A percentile compares a stretch with the other conserved stretches of the same genome.
phyloP scores from a whole-genome alignment of 2,113 vertebrate species.

The Rhinogobius similis region DNA sequence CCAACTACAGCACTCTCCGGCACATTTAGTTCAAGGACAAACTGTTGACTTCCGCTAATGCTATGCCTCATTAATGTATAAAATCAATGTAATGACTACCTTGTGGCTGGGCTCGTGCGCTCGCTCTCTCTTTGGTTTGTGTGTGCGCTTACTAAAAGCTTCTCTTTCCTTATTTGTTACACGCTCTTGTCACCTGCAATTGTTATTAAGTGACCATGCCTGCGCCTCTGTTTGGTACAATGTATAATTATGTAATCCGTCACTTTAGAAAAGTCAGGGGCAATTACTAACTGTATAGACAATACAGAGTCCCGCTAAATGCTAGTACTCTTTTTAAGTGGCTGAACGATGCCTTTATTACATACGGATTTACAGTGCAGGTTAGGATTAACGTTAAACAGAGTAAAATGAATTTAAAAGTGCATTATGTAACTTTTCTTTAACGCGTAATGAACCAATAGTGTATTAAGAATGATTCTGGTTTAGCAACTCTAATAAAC shows the following conservation, averaged over 20 bases:
- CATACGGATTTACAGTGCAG: background rate
- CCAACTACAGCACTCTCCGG: background rate
- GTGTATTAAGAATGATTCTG: no score
- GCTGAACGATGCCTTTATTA: slow-evolving; percentile 25
- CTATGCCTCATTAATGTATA: slow-evolving; percentile 13
- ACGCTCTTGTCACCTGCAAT: background rate
- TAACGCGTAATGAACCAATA: no score
- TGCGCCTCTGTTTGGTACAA: slow-evolving; percentile 21
- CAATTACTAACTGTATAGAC: slow-evolving; percentile 24
- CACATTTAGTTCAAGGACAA: slow-evolving; percentile 12
- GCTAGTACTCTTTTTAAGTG: slow-evolving; percentile 13
- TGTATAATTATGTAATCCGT: slow-evolving; percentile 43
- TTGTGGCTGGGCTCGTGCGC: background rate
- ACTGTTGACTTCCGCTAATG: slow-evolving; percentile 13
- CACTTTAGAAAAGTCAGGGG: slow-evolving; percentile 32
- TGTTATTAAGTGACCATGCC: background rate
- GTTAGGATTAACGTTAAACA: no score
- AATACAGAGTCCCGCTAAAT: slow-evolving; percentile 3
- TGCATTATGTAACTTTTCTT: no score
- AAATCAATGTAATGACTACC: slow-evolving; percentile 12
- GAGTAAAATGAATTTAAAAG: no score
- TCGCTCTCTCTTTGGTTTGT: background rate
- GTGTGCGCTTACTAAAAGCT: background rate
- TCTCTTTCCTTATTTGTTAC: slow-evolving; percentile 9
- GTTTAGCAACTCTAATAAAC: no score